Conservation (phyloP, 1,140 invertebrate species). For the Ceratitis capitata region DNA sequence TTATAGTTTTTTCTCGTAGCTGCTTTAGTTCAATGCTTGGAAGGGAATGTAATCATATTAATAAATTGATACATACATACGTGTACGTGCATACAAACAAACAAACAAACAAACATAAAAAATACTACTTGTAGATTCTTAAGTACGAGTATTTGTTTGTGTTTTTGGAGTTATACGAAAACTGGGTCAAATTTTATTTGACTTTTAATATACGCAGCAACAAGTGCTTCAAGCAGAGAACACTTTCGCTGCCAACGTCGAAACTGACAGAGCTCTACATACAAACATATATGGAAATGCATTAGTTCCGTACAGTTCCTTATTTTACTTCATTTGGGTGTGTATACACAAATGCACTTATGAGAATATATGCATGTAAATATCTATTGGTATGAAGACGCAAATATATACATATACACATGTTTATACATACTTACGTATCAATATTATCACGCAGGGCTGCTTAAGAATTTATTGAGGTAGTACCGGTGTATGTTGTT, state of each 20-base stretch:
- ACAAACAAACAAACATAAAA: background rate
- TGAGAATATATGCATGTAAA: background rate
- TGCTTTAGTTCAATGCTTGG: background rate
- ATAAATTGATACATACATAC: background rate
- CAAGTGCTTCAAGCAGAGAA: background rate
- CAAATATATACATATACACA: background rate
- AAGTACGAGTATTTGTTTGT: constrained; percentile 17
- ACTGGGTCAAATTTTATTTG: constrained; percentile 18
- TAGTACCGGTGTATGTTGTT: constrained; percentile 21
- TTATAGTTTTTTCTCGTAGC: background rate
- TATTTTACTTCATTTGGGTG: background rate
- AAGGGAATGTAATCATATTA: constrained; percentile 32
- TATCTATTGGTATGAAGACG: background rate
- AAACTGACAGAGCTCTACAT: background rate
- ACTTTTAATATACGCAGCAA: constrained; percentile 10
- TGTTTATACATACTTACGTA: no score
- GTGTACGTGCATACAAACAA: background rate
- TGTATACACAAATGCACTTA: background rate
- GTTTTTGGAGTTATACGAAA: constrained; percentile 14
- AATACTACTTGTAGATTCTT: background rate
- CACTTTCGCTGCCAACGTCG: background rate
- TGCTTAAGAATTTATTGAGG: constrained; percentile 32
- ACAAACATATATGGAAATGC: background rate
- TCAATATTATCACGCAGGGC: background rate
- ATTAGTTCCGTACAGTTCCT: background rate